Conservation (phyloP, 2,888 invertebrate genomes). For the Ennomos erosarius region DNA sequence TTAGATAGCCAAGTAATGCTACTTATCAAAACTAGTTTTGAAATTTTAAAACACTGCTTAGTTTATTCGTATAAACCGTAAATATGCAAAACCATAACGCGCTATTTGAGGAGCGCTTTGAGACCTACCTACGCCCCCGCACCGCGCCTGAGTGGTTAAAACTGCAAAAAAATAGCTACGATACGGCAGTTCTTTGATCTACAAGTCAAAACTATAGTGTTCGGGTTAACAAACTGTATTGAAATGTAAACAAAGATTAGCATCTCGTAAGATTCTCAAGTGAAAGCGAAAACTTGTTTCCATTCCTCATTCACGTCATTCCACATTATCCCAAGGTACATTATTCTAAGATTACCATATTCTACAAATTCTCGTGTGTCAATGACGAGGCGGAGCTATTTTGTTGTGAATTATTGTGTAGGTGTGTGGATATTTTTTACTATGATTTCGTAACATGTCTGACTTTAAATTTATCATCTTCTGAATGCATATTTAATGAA, state of each 20-base stretch:
- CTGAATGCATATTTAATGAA: conserved; percentile 16
- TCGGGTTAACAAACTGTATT: not conserved
- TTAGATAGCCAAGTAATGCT: too few species aligned
- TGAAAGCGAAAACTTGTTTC: conserved; percentile 36
- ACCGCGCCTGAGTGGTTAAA: too few species aligned
- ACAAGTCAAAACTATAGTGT: too few species aligned
- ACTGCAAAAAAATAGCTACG: too few species aligned
- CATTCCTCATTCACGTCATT: conserved; percentile 12
- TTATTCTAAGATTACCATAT: conserved; percentile 5
- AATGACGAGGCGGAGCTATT: conserved; percentile 4
- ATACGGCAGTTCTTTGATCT: too few species aligned
- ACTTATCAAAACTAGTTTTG: too few species aligned
- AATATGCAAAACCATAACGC: too few species aligned
- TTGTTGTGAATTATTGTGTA: conserved; percentile 6
- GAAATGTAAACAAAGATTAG: conserved; percentile 17
- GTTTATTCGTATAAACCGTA: too few species aligned
- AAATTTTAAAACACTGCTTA: too few species aligned
- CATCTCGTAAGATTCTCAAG: conserved; percentile 21
- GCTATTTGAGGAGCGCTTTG: too few species aligned
- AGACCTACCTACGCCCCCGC: too few species aligned
- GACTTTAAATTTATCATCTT: conserved; percentile 10
- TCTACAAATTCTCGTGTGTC: conserved; percentile 6
- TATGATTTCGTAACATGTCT: conserved; percentile 17
- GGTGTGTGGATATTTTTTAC: conserved; percentile 8
- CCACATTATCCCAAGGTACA: conserved; percentile 2